Evolutionary conservation across 2,113 vertebrate species (phyloP), one percentile per base, ranked within the genome.

Genomic region (Mesembrinibis cayennensis): DNA sequence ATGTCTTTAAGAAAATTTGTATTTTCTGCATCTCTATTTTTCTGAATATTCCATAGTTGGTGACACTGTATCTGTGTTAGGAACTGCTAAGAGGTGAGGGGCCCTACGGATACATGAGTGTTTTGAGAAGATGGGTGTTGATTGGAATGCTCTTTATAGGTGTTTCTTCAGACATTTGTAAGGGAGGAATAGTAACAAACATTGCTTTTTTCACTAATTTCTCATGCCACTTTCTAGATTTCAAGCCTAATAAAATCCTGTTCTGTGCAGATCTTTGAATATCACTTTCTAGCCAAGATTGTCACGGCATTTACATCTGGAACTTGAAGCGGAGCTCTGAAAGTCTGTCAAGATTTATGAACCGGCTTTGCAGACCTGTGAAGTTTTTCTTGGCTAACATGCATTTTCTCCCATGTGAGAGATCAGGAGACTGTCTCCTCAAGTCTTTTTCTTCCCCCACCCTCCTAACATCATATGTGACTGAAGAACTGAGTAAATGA

Each of bases 31-130:
- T 56, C 16, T 67, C 10, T 83, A 8, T 2, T 40, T 59, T 30
- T 25, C 15, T 72, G 36, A 23, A 1, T 40, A 2, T 42, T 52
- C 29, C 3, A 0, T 3, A 9, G 22, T 2, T 71, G 29, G 12
- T 61, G 58, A 2, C 8, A 1, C 19, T 45, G 11, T 30, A 1
- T 62, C 11, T 23, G 11, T 69, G 42, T 77, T 47, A 47, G 18
- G 19, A 62, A n/a, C 9, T 58, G 26, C 45, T 4, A 6, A 10
- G 62, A 59, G 47, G 2, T n/a, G 19, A 7, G 9, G 30, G 49
- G 7, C 34, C 34, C n/a, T 22, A 0, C 3, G 45, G 72, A 3
- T 77, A 19, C 6, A 3, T 2, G 7, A 17, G 7, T 21, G 22
- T 4, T 27, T 32, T 23, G 32, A 4, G 21, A 69, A 34, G 16